Conservation (phyloP, 2,888 invertebrate genomes). For the Toxonevra muliebris region DNA sequence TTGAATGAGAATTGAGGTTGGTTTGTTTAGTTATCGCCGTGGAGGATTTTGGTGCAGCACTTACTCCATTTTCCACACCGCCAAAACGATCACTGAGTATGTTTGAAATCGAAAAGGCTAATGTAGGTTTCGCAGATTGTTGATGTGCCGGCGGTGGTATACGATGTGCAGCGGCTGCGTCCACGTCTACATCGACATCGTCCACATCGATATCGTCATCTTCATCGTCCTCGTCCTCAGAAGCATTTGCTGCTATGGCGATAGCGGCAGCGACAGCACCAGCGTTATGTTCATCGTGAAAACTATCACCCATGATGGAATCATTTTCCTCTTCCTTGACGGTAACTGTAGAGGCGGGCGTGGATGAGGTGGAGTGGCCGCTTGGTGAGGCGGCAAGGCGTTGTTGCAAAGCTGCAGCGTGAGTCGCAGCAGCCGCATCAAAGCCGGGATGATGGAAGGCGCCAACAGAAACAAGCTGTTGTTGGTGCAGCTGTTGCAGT, state of each 20-base stretch:
- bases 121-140: slow-evolving; percentile 58
- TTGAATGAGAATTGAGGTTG: slow-evolving; percentile 18
- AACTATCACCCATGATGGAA: slow-evolving; percentile 62
- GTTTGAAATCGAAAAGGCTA: slow-evolving; percentile 64
- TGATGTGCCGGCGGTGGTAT: slow-evolving; percentile 58
- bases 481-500: slow-evolving; percentile 56
- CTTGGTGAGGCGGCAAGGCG: slow-evolving; percentile 53
- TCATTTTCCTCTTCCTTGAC: slow-evolving; percentile 63
- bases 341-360: slow-evolving; percentile 57
- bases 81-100: slow-evolving; percentile 65
- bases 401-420: slow-evolving; percentile 47
- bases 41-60: slow-evolving; percentile 29
- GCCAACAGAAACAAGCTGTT: slow-evolving; percentile 53
- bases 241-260: slow-evolving; percentile 35
- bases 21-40: slow-evolving; percentile 35
- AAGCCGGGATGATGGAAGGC: slow-evolving; percentile 54
- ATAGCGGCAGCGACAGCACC: slow-evolving; percentile 41
- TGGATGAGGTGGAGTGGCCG: slow-evolving; percentile 48
- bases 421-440: slow-evolving; percentile 42
- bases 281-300: slow-evolving; percentile 49
- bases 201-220: slow-evolving; percentile 56
- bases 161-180: slow-evolving; percentile 36
- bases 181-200: slow-evolving; percentile 48
- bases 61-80: slow-evolving; percentile 36
- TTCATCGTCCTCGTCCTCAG: slow-evolving; percentile 51